phyloP scores from a whole-genome alignment of 2,888 invertebrate species.

The Lasioglossum leucozonium region DNA sequence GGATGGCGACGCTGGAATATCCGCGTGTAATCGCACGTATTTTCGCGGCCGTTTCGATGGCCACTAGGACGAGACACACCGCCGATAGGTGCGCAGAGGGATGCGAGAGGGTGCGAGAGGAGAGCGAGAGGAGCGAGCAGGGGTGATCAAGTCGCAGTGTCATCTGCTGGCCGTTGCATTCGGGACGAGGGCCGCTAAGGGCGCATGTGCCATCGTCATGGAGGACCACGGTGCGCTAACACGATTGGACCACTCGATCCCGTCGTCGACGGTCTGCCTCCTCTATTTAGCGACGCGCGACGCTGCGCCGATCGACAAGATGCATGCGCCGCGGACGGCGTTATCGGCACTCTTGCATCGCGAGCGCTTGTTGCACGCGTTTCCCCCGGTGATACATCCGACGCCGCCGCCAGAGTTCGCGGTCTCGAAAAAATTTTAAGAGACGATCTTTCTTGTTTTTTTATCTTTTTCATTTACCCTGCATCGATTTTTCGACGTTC shows the following conservation, averaged over 20 bases:
- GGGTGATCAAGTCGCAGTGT: constrained; percentile 60
- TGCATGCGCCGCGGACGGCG: constrained; percentile 9
- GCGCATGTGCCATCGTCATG: constrained; percentile 60
- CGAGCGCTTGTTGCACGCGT: not conserved
- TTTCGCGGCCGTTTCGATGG: constrained; percentile 56
- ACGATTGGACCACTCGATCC: constrained; percentile 49
- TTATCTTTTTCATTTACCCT: not conserved
- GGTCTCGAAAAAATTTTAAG: not conserved
- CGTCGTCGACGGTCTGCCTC: constrained; percentile 31
- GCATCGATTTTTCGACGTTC: not conserved
- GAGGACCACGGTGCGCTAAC: constrained; percentile 19
- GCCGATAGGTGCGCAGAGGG: constrained; percentile 29
- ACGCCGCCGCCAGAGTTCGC: constrained; percentile 2
- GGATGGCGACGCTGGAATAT: constrained; percentile 60
- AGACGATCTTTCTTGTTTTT: no score
- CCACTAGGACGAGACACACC: constrained; percentile 48
- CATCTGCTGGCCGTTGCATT: constrained; percentile 56
- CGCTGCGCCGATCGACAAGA: constrained; percentile 10
- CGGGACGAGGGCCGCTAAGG: constrained; percentile 23
- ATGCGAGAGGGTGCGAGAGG: constrained; percentile 28
- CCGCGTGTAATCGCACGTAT: constrained; percentile 64
- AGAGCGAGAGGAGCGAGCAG: constrained; percentile 48
- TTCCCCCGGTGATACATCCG: not conserved
- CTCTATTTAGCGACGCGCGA: constrained; percentile 48
- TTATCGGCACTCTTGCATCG: constrained; percentile 11